These are phyloP conservation scores for Phrynocephalus vlangalii DNA, from an alignment of 2,797 vertebrate species.

Conservation along the genomic window DNA sequence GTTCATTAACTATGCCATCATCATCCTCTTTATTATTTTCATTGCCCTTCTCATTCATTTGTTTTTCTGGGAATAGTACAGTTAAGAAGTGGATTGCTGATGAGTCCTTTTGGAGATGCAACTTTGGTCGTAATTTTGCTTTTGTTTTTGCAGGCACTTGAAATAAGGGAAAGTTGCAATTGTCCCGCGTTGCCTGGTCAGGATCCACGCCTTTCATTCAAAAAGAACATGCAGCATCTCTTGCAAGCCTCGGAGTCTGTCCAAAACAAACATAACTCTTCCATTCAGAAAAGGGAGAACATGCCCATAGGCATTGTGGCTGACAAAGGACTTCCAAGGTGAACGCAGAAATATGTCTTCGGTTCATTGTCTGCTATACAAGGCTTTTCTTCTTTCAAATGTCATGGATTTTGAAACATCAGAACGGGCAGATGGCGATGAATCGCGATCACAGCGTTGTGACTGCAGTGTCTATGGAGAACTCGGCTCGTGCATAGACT, in stretches of 20 bases:
- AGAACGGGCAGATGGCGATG: neutral
- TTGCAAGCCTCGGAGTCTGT: constrained; percentile 70
- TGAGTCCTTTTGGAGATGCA: neutral
- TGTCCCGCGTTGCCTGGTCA: constrained; percentile 87
- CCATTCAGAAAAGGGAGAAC: constrained; percentile 65
- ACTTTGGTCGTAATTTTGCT: constrained; percentile 15
- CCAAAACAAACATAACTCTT: constrained; percentile 67
- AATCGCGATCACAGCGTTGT: constrained; percentile 40
- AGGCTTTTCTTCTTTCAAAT: constrained; percentile 26
- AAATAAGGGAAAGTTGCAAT: constrained; percentile 87
- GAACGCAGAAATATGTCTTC: constrained; percentile 23
- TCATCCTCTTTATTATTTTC: neutral
- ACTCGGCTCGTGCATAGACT: neutral
- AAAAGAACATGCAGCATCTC: constrained; percentile 78
- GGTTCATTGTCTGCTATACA: constrained; percentile 12
- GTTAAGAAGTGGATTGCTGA: neutral
- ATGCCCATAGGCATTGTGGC: constrained; percentile 69
- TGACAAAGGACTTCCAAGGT: constrained; percentile 63
- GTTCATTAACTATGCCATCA: neutral
- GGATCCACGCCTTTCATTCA: constrained; percentile 89
- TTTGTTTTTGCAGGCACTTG: constrained; percentile 84
- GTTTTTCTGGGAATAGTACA: neutral
- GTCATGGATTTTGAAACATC: neutral
- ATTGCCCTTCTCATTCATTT: constrained; percentile 35
- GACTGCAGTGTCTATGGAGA: neutral